Conservation (phyloP, 37 sponge, comb jelly and placozoan species). For the Amphimedon queenslandica region DNA sequence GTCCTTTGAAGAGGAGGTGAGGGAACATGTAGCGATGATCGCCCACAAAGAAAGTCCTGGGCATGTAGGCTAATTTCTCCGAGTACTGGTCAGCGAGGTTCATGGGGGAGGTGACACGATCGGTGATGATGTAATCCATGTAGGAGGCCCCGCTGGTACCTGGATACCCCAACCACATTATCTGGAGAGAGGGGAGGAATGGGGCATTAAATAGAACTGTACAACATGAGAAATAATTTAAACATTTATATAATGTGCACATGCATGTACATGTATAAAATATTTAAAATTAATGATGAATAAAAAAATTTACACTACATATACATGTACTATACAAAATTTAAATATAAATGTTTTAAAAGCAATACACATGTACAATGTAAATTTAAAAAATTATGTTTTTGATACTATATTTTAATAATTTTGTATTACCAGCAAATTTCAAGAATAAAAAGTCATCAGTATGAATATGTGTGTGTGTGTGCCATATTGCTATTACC, state of each 20-base stretch:
- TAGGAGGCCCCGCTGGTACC: slow-evolving; percentile 94
- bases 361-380: too few relatives aligned
- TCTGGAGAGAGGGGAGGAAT: slow-evolving; percentile 25
- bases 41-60: slow-evolving; percentile 95
- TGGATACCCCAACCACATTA: slow-evolving; percentile 99
- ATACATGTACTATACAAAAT: too few relatives aligned
- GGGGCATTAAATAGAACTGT: not conserved
- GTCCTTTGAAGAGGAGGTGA: slow-evolving; percentile 78
- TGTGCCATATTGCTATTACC: too few relatives aligned
- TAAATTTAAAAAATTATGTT: too few relatives aligned
- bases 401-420: too few relatives aligned
- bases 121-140: slow-evolving; percentile 99
- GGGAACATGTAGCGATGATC: slow-evolving; percentile 98
- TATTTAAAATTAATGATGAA: too few relatives aligned
- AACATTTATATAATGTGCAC: not conserved
- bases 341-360: too few relatives aligned
- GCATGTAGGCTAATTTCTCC: slow-evolving; percentile 98
- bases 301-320: not conserved
- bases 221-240: not conserved
- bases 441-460: too few relatives aligned
- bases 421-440: too few relatives aligned
- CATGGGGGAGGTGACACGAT: slow-evolving; percentile 84
- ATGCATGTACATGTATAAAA: too few relatives aligned
- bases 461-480: too few relatives aligned
- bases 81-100: slow-evolving; percentile 87